Percentiles rank a stretch among this genome's conserved stretches.
These are phyloP conservation scores for Alectura lathami DNA, from an alignment of 2,113 vertebrate species.

Conservation along the genomic window DNA sequence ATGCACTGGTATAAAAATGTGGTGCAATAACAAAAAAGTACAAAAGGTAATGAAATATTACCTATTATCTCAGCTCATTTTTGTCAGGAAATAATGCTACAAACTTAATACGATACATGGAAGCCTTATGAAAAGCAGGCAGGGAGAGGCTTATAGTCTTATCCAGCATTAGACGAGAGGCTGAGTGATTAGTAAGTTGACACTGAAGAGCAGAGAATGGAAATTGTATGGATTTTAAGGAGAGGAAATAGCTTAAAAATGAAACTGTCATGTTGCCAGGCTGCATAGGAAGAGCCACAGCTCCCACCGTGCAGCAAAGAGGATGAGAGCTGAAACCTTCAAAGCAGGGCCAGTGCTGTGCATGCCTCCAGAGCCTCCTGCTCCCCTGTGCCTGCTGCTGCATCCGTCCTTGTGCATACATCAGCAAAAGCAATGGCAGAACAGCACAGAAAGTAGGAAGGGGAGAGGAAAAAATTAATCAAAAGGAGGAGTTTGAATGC, in stretches of 20 bases:
- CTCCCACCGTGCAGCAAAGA: background rate
- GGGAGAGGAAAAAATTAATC: background rate
- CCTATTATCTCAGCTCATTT: constrained; percentile 62
- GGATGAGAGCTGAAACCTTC: background rate
- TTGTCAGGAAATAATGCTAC: constrained; percentile 67
- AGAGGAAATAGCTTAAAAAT: constrained; percentile 35
- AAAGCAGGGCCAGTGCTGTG: background rate
- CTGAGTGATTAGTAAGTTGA: constrained; percentile 36
- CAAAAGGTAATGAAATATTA: constrained; percentile 70
- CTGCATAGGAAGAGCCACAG: background rate
- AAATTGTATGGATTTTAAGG: constrained; percentile 38
- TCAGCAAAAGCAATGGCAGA: background rate
- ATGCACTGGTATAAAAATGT: constrained; percentile 38
- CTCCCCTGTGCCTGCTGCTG: background rate
- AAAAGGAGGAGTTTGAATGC: background rate
- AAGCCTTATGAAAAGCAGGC: constrained; percentile 44
- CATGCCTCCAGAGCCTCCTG: background rate
- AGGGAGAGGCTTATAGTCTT: constrained; percentile 29
- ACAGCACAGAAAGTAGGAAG: background rate
- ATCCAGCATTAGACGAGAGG: constrained; percentile 26
- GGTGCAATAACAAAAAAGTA: constrained; percentile 61
- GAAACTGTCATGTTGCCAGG: background rate
- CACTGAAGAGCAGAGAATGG: constrained; percentile 27
- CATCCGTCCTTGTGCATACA: fast-evolving
- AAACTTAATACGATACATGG: constrained; percentile 24